These are phyloP conservation scores for Callospermophilus lateralis DNA, from an alignment of 2,113 vertebrate genomes.

Conservation along the genomic window DNA sequence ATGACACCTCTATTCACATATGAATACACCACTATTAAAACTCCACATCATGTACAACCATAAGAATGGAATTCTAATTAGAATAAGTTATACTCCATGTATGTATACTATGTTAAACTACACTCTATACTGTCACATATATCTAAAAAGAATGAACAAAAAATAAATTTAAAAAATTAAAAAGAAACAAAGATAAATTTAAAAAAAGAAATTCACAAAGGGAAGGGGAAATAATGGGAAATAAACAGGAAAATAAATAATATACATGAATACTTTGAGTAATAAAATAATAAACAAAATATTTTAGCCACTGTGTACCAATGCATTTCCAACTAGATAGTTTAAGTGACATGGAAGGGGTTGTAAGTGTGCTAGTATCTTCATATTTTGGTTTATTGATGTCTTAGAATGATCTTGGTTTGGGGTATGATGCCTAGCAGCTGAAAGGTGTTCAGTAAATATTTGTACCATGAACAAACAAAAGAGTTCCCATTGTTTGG, in stretches of 20 bases:
- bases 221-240: neutral
- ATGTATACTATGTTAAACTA: too few species aligned
- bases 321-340: neutral
- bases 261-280: neutral
- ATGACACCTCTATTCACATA: too few species aligned
- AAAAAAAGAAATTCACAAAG: neutral
- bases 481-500: neutral
- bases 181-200: too few species aligned
- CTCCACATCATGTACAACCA: too few species aligned
- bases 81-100: too few species aligned
- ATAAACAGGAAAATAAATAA: conserved; percentile 33
- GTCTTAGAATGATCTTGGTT: neutral
- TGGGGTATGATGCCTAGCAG: neutral
- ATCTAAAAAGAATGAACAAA: too few species aligned
- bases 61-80: too few species aligned
- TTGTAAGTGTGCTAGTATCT: neutral
- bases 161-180: too few species aligned
- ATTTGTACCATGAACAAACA: neutral
- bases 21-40: too few species aligned
- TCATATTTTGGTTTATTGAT: neutral
- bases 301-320: neutral
- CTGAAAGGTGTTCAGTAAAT: conserved; percentile 13
- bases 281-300: neutral
- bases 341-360: neutral
- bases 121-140: too few species aligned